Evolutionary conservation across 2,888 invertebrate species (phyloP), one percentile per base, ranked within the genome.

Genomic region (Oscheius myriophilus): DNA sequence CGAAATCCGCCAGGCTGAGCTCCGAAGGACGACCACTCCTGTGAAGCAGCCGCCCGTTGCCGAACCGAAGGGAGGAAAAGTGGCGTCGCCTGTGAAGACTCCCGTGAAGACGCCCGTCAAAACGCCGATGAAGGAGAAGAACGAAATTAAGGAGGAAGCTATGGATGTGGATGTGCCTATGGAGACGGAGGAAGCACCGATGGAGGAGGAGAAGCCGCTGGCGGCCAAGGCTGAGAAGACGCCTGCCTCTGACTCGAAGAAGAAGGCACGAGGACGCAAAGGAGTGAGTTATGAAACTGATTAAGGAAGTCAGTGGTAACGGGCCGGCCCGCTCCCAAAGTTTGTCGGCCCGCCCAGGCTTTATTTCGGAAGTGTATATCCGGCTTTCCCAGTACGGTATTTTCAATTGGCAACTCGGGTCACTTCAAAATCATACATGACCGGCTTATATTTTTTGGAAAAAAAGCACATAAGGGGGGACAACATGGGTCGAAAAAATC

Each of bases 71-170:
- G n/a, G n/a, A 26, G 57, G n/a, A 52, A 18, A 52, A 23, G 9
- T 33, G 33, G 33, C 33, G 4, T 33, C 33, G 3, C 33, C 33
- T 33, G 33, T 33, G 33, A 33, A 18, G 23, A 33, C 39, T 57
- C 42, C 57, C 7, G 39, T 57, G 12, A 42, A 57, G 42, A 57
- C 57, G n/a, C 57, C 57, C 14, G 57, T 57, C 39, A 57, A 57
- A 21, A 16, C 11, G 11, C 18, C 18, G 18, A 18, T n/a, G 23
- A 54, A 54, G 12, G 14, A 12, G 53, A 54, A 23, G 53, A 23
- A 25, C 16, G 23, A 23, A 18, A 3, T 23, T 16, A 18, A 43
- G 25, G 2, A 25, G 23, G 42, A 57, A 18, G 46, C 18, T 9
- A 33, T 51, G 55, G 16, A 67, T 49, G 49, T 23, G 23, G 53